These are phyloP conservation scores for Epizoanthus stellaris DNA, from an alignment of 92 coral and sea anemone genomes.

Conservation along the genomic window DNA sequence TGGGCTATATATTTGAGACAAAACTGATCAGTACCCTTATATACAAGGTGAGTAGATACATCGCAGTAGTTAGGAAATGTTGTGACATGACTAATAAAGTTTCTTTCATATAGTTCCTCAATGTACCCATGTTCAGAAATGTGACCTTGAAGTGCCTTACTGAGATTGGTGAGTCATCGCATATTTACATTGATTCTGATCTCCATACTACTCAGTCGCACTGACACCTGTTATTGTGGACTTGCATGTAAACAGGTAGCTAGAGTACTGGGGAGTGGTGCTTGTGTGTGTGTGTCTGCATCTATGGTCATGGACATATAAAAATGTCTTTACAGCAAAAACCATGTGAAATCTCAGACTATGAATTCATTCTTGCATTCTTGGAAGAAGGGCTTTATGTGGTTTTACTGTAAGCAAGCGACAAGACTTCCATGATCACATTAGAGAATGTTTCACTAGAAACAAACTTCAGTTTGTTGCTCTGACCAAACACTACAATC, in stretches of 20 bases:
- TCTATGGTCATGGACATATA: no score
- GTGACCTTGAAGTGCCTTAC: slow-evolving; percentile 96
- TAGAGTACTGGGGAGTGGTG: background rate
- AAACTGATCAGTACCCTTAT: slow-evolving; percentile 93
- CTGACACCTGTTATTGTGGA: background rate
- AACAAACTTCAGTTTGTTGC: no score
- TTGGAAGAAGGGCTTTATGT: no score
- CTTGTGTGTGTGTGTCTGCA: background rate
- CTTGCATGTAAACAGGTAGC: background rate
- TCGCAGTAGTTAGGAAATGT: background rate
- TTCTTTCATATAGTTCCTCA: slow-evolving; percentile 78
- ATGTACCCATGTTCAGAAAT: slow-evolving; percentile 99
- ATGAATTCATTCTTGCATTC: no score
- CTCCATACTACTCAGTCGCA: background rate
- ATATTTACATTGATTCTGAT: background rate
- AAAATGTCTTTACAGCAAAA: no score
- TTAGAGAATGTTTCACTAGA: no score
- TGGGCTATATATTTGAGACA: slow-evolving; percentile 98
- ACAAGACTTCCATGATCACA: no score
- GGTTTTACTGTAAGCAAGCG: no score
- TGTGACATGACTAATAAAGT: background rate
- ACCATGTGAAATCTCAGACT: no score
- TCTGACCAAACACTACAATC: no score
- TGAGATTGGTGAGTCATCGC: slow-evolving; percentile 85
- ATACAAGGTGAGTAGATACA: slow-evolving; percentile 76